Percentiles rank a stretch among this genome's conserved stretches.
Evolutionary conservation across 1,140 invertebrate genomes (phyloP).

Genomic region (Diabrotica undecimpunctata): DNA sequence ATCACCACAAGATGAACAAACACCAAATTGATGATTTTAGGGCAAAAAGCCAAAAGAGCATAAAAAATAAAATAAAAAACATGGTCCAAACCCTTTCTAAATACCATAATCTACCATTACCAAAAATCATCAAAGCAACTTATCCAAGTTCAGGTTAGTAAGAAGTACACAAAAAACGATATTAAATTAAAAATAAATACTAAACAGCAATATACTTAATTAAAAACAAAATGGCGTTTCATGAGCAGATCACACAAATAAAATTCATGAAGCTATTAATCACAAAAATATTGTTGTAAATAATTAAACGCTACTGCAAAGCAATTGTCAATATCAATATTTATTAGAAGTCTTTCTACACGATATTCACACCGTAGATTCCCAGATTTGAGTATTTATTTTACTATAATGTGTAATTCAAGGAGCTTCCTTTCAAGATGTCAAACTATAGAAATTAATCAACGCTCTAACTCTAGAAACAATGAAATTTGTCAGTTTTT

Average conservation of each 20-base stretch:
- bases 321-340: no score
- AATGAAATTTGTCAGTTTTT: no score
- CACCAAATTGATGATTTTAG: not conserved
- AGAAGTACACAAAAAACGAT: not conserved
- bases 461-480: no score
- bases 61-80: not conserved
- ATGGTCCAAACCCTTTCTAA: not conserved
- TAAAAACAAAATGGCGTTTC: not conserved
- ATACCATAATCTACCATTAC: not conserved
- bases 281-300: no score
- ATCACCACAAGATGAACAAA: not conserved
- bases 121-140: conserved; percentile 9
- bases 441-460: no score
- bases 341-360: no score
- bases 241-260: not conserved
- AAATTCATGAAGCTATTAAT: not conserved
- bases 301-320: no score
- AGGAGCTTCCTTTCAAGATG: no score
- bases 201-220: conserved; percentile 1
- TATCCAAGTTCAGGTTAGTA: conserved; percentile 8
- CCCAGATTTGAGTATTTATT: no score
- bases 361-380: no score
- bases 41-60: not conserved
- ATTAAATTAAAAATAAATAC: not conserved
- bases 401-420: no score